A percentile compares a stretch with the other conserved stretches of the same genome.
phyloP scores from a whole-genome alignment of 2,797 vertebrate genomes.

The Rhinophrynus dorsalis region DNA sequence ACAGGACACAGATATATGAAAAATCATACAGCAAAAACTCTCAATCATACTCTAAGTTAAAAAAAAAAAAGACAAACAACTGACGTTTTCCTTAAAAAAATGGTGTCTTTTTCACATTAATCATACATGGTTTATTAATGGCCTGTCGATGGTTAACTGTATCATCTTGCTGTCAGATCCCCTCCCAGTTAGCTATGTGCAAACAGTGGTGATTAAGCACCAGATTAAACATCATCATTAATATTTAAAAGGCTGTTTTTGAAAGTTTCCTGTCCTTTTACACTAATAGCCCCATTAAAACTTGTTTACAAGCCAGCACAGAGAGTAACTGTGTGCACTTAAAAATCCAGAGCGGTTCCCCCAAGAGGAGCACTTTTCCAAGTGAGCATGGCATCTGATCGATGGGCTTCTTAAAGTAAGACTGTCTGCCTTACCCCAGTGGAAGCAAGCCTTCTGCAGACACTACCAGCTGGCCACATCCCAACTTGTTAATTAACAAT shows the following conservation, averaged over 20 bases:
- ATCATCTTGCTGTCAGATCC: constrained; percentile 62
- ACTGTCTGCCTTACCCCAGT: constrained; percentile 72
- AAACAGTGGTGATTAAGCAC: constrained; percentile 95
- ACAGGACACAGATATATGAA: no score
- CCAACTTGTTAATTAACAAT: constrained; percentile 79
- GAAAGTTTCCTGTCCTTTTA: constrained; percentile 93
- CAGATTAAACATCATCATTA: constrained; percentile 98
- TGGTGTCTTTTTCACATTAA: constrained; percentile 52
- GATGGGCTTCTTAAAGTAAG: constrained; percentile 79
- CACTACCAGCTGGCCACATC: constrained; percentile 63
- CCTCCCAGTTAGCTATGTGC: constrained; percentile 65
- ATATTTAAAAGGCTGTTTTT: constrained; percentile 92
- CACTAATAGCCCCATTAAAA: constrained; percentile 94
- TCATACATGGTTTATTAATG: constrained; percentile 67
- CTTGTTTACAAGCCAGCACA: constrained; percentile 85
- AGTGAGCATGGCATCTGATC: constrained; percentile 70
- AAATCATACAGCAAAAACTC: no score
- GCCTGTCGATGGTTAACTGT: constrained; percentile 60
- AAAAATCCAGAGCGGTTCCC: constrained; percentile 72
- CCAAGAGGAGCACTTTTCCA: constrained; percentile 68
- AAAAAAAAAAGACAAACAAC: no score
- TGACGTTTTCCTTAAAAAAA: no score
- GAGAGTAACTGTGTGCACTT: constrained; percentile 83
- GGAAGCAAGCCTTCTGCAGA: constrained; percentile 63
- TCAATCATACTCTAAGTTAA: no score